These are phyloP conservation scores for Tiliacea citrago DNA, from an alignment of 2,888 invertebrate genomes.

Conservation along the genomic window DNA sequence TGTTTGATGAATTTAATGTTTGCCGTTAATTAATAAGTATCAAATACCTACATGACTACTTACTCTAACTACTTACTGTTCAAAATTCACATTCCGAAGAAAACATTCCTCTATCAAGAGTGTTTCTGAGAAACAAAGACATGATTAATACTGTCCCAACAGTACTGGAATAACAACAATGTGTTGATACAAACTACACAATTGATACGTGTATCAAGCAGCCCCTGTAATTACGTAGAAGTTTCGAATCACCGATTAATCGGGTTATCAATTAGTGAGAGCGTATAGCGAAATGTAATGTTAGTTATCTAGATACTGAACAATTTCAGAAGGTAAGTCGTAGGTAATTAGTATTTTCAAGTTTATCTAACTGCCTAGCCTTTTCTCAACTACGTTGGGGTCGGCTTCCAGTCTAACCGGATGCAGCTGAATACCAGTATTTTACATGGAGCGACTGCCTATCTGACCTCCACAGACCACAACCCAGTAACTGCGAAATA, in stretches of 20 bases:
- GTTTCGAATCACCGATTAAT: conserved; percentile 50
- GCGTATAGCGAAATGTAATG: not conserved
- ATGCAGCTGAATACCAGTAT: too few species aligned
- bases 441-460: too few species aligned
- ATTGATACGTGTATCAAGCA: conserved; percentile 45
- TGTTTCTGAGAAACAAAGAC: conserved; percentile 30
- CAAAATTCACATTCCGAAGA: conserved; percentile 16
- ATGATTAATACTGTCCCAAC: conserved; percentile 35
- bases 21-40: not conserved
- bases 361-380: too few species aligned
- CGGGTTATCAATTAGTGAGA: conserved; percentile 36
- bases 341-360: not conserved
- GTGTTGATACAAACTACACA: conserved; percentile 47
- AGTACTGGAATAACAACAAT: conserved; percentile 12
- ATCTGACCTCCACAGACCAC: too few species aligned
- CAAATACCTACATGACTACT: not conserved
- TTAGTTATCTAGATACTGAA: not conserved
- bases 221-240: conserved; percentile 41
- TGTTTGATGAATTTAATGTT: too few species aligned
- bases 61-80: not conserved
- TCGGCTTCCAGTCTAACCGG: too few species aligned
- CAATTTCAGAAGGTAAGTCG: not conserved
- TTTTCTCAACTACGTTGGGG: too few species aligned
- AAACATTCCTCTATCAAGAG: conserved; percentile 18
- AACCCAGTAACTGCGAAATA: too few species aligned